Percentiles rank a stretch among this genome's conserved stretches.
phyloP scores from a whole-genome alignment of 2,113 vertebrate genomes.

The Cephalopterus ornatus region DNA sequence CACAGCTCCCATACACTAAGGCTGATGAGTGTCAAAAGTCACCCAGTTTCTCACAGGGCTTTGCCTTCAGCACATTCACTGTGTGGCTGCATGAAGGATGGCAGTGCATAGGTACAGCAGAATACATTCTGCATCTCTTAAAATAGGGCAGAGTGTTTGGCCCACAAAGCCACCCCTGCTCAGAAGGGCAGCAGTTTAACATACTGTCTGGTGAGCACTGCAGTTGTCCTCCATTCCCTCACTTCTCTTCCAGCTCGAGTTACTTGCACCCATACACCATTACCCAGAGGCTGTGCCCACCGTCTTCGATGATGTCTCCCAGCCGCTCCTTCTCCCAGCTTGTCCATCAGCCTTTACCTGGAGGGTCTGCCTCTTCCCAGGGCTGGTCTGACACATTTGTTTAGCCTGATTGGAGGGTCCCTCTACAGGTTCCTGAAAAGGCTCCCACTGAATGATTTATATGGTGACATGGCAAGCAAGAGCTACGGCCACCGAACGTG shows the following conservation, averaged over 20 bases:
- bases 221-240: neutral
- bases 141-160: accelerated
- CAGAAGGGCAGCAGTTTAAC: neutral
- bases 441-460: neutral
- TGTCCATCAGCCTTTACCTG: neutral
- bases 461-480: accelerated
- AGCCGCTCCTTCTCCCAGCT: neutral
- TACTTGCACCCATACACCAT: neutral
- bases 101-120: neutral
- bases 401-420: neutral
- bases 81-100: neutral
- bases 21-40: neutral
- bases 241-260: neutral
- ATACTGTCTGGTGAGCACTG: neutral
- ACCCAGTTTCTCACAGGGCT: neutral
- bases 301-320: accelerated
- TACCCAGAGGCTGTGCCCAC: neutral
- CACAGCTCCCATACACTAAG: neutral
- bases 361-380: neutral
- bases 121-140: accelerated
- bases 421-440: neutral
- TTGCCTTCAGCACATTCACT: neutral
- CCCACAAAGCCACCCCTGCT: neutral
- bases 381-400: neutral
- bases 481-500: accelerated